phyloP scores from a whole-genome alignment of 2,113 vertebrate genomes.

The Thamnophis sirtalis region DNA sequence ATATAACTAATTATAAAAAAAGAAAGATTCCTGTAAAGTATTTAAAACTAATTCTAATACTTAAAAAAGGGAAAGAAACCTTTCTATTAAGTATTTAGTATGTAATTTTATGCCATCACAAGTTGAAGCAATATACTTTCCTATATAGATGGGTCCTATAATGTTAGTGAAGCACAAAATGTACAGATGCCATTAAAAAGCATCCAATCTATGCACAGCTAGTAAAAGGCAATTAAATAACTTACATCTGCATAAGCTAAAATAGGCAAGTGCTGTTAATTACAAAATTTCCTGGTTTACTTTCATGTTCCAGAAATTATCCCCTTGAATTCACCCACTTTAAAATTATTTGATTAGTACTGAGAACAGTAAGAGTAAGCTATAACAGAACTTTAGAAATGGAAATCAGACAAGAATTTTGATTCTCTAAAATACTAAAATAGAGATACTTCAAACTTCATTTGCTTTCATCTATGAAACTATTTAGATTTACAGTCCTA shows the following conservation, averaged over 20 bases:
- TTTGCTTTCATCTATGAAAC: not conserved
- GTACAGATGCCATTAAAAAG: slow-evolving; percentile 56
- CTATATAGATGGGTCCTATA: slow-evolving; percentile 46
- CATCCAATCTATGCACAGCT: slow-evolving; percentile 47
- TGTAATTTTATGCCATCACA: slow-evolving; percentile 49
- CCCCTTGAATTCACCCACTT: slow-evolving; percentile 12
- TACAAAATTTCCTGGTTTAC: slow-evolving; percentile 36
- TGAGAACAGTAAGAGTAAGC: not conserved
- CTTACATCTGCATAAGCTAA: slow-evolving; percentile 50
- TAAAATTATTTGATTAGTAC: not conserved
- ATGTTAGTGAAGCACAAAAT: slow-evolving; percentile 55
- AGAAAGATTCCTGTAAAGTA: slow-evolving; percentile 2
- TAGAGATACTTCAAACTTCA: not conserved
- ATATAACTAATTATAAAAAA: not conserved
- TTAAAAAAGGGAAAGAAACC: slow-evolving; percentile 20
- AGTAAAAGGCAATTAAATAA: slow-evolving; percentile 57
- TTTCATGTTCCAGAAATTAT: slow-evolving; percentile 51
- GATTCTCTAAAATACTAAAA: not conserved
- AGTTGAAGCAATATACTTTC: slow-evolving; percentile 45
- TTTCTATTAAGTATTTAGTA: slow-evolving; percentile 44
- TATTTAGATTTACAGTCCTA: not conserved
- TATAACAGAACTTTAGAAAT: not conserved
- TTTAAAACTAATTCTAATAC: slow-evolving; percentile 32
- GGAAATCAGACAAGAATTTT: not conserved
- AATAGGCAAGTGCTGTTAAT: slow-evolving; percentile 47